These are phyloP conservation scores for Valencia hispanica DNA, from an alignment of 2,797 vertebrate genomes.

Conservation along the genomic window DNA sequence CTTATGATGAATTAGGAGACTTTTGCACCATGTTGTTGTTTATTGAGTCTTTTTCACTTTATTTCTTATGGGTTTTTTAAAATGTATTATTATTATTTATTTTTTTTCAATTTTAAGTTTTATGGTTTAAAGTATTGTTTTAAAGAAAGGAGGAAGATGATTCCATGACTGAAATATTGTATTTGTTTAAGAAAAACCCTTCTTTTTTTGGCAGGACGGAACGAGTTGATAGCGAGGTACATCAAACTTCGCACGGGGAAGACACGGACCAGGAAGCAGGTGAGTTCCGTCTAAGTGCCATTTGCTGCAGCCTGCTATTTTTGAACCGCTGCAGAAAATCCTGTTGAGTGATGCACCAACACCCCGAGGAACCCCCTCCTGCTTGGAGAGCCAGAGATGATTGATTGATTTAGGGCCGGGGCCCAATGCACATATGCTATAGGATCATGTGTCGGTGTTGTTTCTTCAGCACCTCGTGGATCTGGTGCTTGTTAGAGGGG, in stretches of 20 bases:
- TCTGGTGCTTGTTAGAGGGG: conserved; percentile 73
- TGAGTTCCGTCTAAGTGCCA: conserved; percentile 60
- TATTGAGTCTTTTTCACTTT: background rate
- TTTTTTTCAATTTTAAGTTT: background rate
- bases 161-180: background rate
- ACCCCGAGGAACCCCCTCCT: conserved; percentile 22
- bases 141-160: background rate
- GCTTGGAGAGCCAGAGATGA: conserved; percentile 43
- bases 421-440: conserved; percentile 76
- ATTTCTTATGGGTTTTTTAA: too few relatives aligned
- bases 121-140: background rate
- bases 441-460: conserved; percentile 78
- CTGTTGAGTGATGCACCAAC: conserved; percentile 65
- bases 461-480: conserved; percentile 77
- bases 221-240: conserved; percentile 89
- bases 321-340: conserved; percentile 51
- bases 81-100: background rate
- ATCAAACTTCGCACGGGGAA: conserved; percentile 91
- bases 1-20: conserved; percentile 14
- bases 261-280: conserved; percentile 91
- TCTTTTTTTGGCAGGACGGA: conserved; percentile 79
- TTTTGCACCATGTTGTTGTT: background rate
- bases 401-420: conserved; percentile 75
- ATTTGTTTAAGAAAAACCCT: background rate
- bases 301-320: conserved; percentile 59